These are phyloP conservation scores for Caenorhabditis imperialis DNA, from an alignment of 2,888 invertebrate species.

Conservation along the genomic window DNA sequence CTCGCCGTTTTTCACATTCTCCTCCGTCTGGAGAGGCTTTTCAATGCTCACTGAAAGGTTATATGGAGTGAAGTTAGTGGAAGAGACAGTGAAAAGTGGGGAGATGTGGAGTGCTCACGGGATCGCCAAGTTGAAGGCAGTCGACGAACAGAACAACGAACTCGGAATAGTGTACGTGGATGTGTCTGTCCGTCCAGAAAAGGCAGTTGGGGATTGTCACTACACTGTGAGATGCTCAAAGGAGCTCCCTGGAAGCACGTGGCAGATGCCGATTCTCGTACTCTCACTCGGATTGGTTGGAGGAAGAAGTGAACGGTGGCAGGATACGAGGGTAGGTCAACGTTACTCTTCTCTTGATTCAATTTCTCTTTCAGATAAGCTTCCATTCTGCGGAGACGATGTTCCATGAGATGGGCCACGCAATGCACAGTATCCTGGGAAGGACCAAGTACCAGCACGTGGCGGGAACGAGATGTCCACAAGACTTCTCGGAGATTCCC, in stretches of 20 bases:
- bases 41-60: constrained; percentile 88
- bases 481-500: constrained; percentile 97
- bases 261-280: constrained; percentile 75
- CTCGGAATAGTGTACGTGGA: constrained; percentile 97
- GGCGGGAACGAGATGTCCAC: constrained; percentile 91
- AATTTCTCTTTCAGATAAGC: constrained; percentile 20
- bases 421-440: constrained; percentile 97
- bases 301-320: constrained; percentile 34
- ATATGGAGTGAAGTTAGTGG: constrained; percentile 87
- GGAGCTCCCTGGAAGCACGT: constrained; percentile 76
- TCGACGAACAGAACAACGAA: constrained; percentile 85
- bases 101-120: constrained; percentile 57
- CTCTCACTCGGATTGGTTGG: constrained; percentile 70
- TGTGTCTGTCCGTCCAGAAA: constrained; percentile 91
- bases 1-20: constrained; percentile 48
- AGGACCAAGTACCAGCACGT: constrained; percentile 96
- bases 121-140: constrained; percentile 79
- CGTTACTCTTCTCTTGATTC: not conserved
- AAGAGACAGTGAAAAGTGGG: constrained; percentile 79
- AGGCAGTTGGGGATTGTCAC: constrained; percentile 96
- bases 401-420: constrained; percentile 99
- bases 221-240: constrained; percentile 97
- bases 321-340: constrained; percentile 12
- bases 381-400: constrained; percentile 87
- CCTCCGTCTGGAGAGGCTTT: constrained; percentile 83